Evolutionary conservation across 2,888 invertebrate species (phyloP), one percentile per base, ranked within the genome.

Genomic region (Bugulina stolonifera): DNA sequence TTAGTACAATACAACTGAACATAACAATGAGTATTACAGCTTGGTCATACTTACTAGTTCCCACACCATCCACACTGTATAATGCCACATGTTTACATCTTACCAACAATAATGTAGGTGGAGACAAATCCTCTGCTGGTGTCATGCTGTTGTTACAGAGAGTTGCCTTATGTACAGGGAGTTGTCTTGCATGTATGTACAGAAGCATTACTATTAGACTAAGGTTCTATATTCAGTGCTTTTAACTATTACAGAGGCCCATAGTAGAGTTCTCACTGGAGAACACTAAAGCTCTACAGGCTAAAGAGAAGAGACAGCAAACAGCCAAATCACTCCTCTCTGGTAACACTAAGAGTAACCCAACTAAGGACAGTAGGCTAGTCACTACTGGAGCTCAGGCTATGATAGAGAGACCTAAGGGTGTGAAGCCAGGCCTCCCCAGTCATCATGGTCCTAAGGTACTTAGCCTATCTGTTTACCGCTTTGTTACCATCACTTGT

Each of bases 211-310:
- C n/a, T 54, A 18, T 54, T 14, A 54, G n/a, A n/a, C n/a, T n/a
- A n/a, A n/a, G n/a, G n/a, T n/a, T n/a, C n/a, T n/a, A n/a, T n/a
- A n/a, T n/a, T n/a, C n/a, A n/a, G n/a, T n/a, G 73, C 54, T 57
- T n/a, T n/a, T n/a, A n/a, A n/a, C n/a, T 69, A 69, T 76, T 77
- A 10, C 79, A 83, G 82, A 76, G 82, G 69, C 76, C 79, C 29
- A 82, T 83, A 69, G 82, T 83, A 1, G 83, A 83, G 73, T 83
- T 83, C 74, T 70, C 70, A n/a, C 25, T 70, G 25, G 70, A 70
- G 52, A 70, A 70, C n/a, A 70, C 43, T 5, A 54, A 43, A 32
- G 70, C 54, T 70, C 54, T 70, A 5, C 52, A 70, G 29, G 52
- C 54, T 29, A 70, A 70, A 29, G 52, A 70, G 23, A 70, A 32